These are phyloP conservation scores for Pemphredon lugubris DNA, from an alignment of 2,888 invertebrate genomes.

Conservation along the genomic window DNA sequence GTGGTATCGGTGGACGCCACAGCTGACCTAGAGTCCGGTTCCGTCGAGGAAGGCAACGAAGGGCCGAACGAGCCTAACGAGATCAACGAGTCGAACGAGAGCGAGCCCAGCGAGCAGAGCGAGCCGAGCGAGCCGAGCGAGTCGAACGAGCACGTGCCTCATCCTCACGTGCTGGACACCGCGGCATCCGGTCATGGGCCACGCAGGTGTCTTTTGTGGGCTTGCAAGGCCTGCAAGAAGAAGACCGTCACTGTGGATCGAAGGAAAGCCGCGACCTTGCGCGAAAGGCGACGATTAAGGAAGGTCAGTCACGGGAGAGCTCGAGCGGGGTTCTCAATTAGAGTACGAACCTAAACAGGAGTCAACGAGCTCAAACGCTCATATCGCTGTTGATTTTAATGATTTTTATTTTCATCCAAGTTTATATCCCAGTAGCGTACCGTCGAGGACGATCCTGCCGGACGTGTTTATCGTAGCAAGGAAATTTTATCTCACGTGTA, in stretches of 20 bases:
- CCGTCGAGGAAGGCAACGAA: constrained; percentile 61
- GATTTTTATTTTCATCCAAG: too few relatives aligned
- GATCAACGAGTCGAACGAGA: constrained; percentile 67
- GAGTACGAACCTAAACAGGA: too few relatives aligned
- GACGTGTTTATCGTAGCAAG: too few relatives aligned
- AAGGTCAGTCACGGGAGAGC: constrained; percentile 90
- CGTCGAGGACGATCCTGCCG: too few relatives aligned
- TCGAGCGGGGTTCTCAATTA: too few relatives aligned
- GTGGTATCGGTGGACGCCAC: constrained; percentile 77
- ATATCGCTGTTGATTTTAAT: too few relatives aligned
- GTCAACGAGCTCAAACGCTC: too few relatives aligned
- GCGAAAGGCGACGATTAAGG: constrained; percentile 94
- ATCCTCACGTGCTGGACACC: constrained; percentile 75
- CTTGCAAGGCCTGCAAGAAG: constrained; percentile 98
- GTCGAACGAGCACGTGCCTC: constrained; percentile 76
- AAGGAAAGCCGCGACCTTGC: constrained; percentile 97
- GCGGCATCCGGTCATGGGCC: constrained; percentile 80
- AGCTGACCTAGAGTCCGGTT: constrained; percentile 74
- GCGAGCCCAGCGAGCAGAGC: constrained; percentile 62
- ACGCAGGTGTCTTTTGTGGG: constrained; percentile 95
- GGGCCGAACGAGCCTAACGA: constrained; percentile 57
- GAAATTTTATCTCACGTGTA: too few relatives aligned
- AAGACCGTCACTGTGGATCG: constrained; percentile 97
- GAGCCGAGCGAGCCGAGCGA: constrained; percentile 64
- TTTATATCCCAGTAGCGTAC: too few relatives aligned